Conservation (phyloP, 2,888 invertebrate species). For the Stenichneumon culpator region DNA sequence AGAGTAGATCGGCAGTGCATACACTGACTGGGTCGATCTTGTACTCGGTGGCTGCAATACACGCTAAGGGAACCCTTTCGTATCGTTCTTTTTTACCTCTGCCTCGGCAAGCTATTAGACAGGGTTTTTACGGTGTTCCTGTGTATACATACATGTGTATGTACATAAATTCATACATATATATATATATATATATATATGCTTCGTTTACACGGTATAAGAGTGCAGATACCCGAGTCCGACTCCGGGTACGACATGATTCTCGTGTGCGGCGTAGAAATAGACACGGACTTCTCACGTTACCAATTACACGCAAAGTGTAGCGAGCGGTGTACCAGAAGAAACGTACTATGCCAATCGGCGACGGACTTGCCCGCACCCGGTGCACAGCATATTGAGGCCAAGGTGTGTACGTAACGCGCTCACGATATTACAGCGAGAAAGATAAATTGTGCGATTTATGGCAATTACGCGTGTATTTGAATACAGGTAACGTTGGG, state of each 20-base stretch:
- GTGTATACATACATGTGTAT: neutral
- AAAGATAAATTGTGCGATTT: conserved; percentile 43
- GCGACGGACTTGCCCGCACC: conserved; percentile 20
- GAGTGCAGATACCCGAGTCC: conserved; percentile 1
- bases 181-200: neutral
- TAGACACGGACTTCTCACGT: conserved; percentile 41
- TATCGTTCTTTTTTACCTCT: conserved; percentile 5
- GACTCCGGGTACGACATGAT: neutral
- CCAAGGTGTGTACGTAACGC: conserved; percentile 57
- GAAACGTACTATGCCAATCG: conserved; percentile 18
- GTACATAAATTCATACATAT: neutral
- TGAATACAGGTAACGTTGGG: conserved; percentile 13
- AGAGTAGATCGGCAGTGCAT: conserved; percentile 29
- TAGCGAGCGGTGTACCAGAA: conserved; percentile 15
- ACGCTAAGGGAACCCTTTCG: neutral
- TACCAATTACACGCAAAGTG: conserved; percentile 50
- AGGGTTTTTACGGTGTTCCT: neutral
- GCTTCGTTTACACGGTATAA: neutral
- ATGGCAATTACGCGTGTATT: conserved; percentile 28
- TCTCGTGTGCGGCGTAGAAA: conserved; percentile 10
- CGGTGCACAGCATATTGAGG: conserved; percentile 47
- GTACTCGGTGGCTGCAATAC: neutral
- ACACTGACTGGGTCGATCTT: conserved; percentile 28
- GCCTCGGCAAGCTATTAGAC: conserved; percentile 6
- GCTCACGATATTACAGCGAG: conserved; percentile 43